Evolutionary conservation across 2,888 invertebrate genomes (phyloP), one percentile per base, ranked within the genome.

Genomic region (Acleris sparsana): DNA sequence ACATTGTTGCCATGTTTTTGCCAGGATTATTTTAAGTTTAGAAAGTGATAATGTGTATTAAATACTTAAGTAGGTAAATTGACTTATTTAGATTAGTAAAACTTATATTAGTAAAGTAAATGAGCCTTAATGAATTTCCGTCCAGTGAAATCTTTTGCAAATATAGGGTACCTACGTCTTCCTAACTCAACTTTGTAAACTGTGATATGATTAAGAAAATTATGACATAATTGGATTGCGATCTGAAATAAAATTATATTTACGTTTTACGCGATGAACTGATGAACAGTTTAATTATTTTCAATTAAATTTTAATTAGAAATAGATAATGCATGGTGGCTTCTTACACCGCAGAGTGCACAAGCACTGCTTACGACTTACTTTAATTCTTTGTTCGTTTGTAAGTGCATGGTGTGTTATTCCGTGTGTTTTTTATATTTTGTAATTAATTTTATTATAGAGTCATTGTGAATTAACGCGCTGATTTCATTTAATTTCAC

Each of bases 331-430:
- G 88, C 88, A 88, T 88, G 87, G 86, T 85, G 87, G 83, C 83
- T 83, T 84, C 71, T 71, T 78, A 82, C 86, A 87, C 87, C 86
- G 83, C 86, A 84, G 83, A 81, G 83, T 87, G 87, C 88, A 89
- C 86, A 86, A 87, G 87, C 88, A 88, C 86, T 85, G 90, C 89
- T 89, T 88, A 85, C 77, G 82, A 82, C 83, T 85, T 83, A 80
- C 39, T 11, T 84, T 84, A 73, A 81, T 81, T 80, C 81, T 81
- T 81, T 85, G 77, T 82, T 84, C 83, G 79, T 87, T 80, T 88
- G 83, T 90, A 89, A 91, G 91, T 93, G 93, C 93, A 93, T 93
- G 93, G 90, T 89, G 91, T 90, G 90, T 87, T 90, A 84, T 89
- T 89, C 84, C 87, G 81, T 88, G 81, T 88, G 83, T 80, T 73